Conservation (phyloP, 2,888 invertebrate species). For the Corythucha ciliata region DNA sequence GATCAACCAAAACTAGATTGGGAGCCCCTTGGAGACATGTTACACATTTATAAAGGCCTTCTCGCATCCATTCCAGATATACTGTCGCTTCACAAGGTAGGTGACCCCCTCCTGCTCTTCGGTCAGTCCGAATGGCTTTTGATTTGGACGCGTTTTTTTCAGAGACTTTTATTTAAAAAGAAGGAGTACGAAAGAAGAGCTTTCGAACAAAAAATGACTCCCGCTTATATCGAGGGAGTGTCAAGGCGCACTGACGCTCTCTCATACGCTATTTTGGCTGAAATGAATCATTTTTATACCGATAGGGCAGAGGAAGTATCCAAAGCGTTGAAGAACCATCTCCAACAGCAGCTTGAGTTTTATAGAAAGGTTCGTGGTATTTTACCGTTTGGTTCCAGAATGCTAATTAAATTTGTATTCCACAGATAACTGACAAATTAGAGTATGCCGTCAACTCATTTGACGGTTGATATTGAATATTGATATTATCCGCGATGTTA, state of each 20-base stretch:
- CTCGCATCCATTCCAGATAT: conserved; percentile 85
- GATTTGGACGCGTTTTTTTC: conserved; percentile 13
- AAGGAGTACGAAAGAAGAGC: conserved; percentile 75
- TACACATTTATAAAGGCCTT: conserved; percentile 91
- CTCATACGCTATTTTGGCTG: conserved; percentile 86
- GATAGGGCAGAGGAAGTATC: conserved; percentile 80
- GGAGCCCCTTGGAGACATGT: conserved; percentile 81
- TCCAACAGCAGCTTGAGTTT: conserved; percentile 82
- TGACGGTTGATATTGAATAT: too few relatives aligned
- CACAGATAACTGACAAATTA: too few relatives aligned
- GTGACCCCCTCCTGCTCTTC: conserved; percentile 4
- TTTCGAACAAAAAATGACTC: conserved; percentile 73
- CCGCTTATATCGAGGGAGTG: conserved; percentile 69
- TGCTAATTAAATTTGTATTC: too few relatives aligned
- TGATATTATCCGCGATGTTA: too few relatives aligned
- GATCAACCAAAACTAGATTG: conserved; percentile 84
- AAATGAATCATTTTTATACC: conserved; percentile 84
- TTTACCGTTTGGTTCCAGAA: too few relatives aligned
- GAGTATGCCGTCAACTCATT: too few relatives aligned
- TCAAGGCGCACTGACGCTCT: conserved; percentile 79
- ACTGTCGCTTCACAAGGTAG: conserved; percentile 73
- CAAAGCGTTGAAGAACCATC: conserved; percentile 72
- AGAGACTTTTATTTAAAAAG: conserved; percentile 73
- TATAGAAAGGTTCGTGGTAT: conserved; percentile 56
- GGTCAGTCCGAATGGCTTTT: not conserved